Base-by-base conservation (phyloP, 2,888 invertebrate genomes). In the Harmothoe impar region DNA sequence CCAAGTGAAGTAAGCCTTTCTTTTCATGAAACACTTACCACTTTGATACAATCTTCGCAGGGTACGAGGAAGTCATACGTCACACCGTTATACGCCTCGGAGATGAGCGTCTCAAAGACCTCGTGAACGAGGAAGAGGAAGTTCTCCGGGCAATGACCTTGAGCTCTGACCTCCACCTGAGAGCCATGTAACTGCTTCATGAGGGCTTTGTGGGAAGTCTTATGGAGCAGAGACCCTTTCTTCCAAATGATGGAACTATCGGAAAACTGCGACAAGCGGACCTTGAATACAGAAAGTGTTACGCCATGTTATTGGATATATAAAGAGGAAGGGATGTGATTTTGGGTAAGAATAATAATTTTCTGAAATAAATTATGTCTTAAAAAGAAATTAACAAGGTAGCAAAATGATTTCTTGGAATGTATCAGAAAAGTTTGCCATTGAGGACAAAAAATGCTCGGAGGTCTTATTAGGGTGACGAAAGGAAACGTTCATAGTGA, bases 111-210 rank as follows among this genome's bases (percentile, higher is more conserved):
- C 92, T 95, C 95, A 93, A 95, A 94, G 88, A 95, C 95, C 91
- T 96, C 96, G 92, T 96, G 95, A 23, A 96, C 94, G 81, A 95
- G 92, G 92, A 95, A 95, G 43, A 95, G 91, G 85, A 95, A 93
- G 92, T 95, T 96, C 91, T 95, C 95, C 43, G 96, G 96, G 3
- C 94, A 91, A 31, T 94, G 94, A 25, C 95, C 95, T 89, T 94
- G 94, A 23, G 94, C 95, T 62, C 92, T 93, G 5, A 95, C 94
- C 77, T 94, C 90, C 90, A 95, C 93, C 91, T 95, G 43, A 62
- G 62, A 84, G 89, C 91, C 94, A 94, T 92, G 93, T 10, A 92
- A 92, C 91, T 95, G 94, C 43, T 93, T 92, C 35, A 95, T 91
- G 3, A 96, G 91, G 81, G 95, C 95, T 31, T 94, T 91, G 91